Conservation (phyloP, 2,888 invertebrate species). For the Hymenopus coronatus region DNA sequence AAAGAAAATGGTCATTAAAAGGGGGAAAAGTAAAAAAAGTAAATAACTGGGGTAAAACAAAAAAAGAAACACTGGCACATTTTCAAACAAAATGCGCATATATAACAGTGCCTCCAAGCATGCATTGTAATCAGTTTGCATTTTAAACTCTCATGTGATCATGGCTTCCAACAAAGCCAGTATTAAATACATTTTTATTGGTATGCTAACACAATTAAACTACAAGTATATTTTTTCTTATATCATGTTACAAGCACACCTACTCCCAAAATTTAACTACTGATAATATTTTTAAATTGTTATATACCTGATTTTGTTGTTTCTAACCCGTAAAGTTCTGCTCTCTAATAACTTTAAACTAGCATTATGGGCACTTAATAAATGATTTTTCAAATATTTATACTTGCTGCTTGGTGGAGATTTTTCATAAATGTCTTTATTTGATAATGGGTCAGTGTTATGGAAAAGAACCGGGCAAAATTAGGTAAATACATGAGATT, state of each 20-base stretch:
- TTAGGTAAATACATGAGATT: neutral
- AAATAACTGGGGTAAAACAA: neutral
- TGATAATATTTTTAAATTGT: too few relatives aligned
- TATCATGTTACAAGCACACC: too few relatives aligned
- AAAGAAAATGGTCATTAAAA: neutral
- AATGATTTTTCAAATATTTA: neutral
- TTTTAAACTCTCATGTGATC: too few relatives aligned
- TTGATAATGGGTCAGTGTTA: neutral
- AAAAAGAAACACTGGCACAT: neutral
- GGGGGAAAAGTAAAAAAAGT: neutral
- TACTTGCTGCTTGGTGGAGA: neutral
- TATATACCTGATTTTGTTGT: too few relatives aligned
- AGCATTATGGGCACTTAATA: too few relatives aligned
- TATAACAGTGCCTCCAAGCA: neutral
- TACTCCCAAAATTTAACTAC: too few relatives aligned
- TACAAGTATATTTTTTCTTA: too few relatives aligned
- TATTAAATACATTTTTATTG: too few relatives aligned
- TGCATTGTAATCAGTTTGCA: neutral
- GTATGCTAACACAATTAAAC: too few relatives aligned
- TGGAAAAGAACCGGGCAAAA: neutral
- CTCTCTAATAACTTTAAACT: too few relatives aligned
- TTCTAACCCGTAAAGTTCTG: too few relatives aligned
- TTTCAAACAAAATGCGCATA: neutral
- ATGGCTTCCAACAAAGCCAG: too few relatives aligned
- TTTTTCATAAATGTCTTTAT: neutral